A percentile compares a stretch with the other conserved stretches of the same genome.
phyloP scores from a whole-genome alignment of 1,140 invertebrate genomes.

The Drosophila mauritiana region DNA sequence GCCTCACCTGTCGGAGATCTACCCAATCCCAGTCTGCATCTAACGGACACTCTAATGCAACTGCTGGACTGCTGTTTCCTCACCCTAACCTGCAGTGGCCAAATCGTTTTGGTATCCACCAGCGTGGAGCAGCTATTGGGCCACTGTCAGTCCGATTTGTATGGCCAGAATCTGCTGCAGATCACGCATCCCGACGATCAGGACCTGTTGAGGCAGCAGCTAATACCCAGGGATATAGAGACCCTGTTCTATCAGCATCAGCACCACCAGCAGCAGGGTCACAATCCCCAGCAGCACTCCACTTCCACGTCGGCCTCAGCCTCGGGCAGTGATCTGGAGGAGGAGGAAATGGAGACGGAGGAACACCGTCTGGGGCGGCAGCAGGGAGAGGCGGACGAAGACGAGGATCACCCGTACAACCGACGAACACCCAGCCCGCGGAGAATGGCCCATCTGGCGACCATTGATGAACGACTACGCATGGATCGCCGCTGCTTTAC shows the following conservation, averaged over 20 bases:
- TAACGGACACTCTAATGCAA: slow-evolving; percentile 84
- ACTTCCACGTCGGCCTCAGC: slow-evolving; percentile 68
- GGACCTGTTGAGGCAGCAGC: slow-evolving; percentile 88
- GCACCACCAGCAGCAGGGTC: slow-evolving; percentile 46
- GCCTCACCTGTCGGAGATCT: slow-evolving; percentile 10
- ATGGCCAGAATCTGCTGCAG: slow-evolving; percentile 92
- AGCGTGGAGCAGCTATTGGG: slow-evolving; percentile 93
- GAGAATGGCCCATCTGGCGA: slow-evolving; percentile 76
- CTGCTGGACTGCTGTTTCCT: slow-evolving; percentile 90
- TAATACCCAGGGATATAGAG: slow-evolving; percentile 86
- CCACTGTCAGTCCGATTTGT: slow-evolving; percentile 93
- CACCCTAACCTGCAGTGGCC: slow-evolving; percentile 91
- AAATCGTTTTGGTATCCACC: slow-evolving; percentile 93
- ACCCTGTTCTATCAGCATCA: slow-evolving; percentile 72
- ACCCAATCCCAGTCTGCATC: slow-evolving; percentile 43
- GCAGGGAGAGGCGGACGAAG: slow-evolving; percentile 12
- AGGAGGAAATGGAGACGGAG: slow-evolving; percentile 56
- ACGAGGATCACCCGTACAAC: slow-evolving; percentile 9
- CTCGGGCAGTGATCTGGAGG: slow-evolving; percentile 77
- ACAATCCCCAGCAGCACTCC: slow-evolving; percentile 39
- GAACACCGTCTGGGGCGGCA: slow-evolving; percentile 22
- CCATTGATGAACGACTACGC: slow-evolving; percentile 77
- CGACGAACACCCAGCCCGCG: slow-evolving; percentile 64
- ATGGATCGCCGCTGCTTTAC: slow-evolving; percentile 84
- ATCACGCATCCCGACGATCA: slow-evolving; percentile 92